A percentile compares a stretch with the other conserved stretches of the same genome.
Evolutionary conservation across 2,888 invertebrate species (phyloP).

Genomic region (Drosophila vallismaia): DNA sequence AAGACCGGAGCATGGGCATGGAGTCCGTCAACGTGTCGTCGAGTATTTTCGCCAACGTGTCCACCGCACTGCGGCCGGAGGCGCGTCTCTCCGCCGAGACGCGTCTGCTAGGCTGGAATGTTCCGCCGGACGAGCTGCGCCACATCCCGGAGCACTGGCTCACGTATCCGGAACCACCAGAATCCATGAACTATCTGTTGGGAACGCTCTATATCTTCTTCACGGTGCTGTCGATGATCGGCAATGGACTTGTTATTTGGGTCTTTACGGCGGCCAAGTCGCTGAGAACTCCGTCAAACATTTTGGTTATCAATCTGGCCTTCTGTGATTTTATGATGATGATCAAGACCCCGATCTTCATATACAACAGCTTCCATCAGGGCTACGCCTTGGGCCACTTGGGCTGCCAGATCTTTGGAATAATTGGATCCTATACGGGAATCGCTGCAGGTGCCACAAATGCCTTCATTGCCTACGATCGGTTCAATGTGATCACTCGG

Average conservation of each 20-base stretch:
- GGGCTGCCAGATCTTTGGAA: conserved; percentile 91
- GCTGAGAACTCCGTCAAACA: conserved; percentile 88
- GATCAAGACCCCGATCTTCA: conserved; percentile 90
- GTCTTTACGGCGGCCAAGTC: conserved; percentile 87
- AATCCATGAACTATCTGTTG: conserved; percentile 91
- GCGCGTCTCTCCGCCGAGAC: conserved; percentile 78
- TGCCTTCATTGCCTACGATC: conserved; percentile 93
- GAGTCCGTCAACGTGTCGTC: conserved; percentile 52
- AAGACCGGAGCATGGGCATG: conserved; percentile 67
- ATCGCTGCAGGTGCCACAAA: conserved; percentile 92
- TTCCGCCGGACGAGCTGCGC: conserved; percentile 90
- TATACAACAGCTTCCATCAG: conserved; percentile 89
- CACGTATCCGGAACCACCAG: conserved; percentile 91
- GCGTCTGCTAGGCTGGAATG: conserved; percentile 89
- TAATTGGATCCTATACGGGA: conserved; percentile 91
- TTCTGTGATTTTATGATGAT: conserved; percentile 94
- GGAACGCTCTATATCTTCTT: conserved; percentile 91
- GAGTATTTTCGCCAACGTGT: conserved; percentile 62
- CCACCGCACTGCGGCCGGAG: conserved; percentile 75
- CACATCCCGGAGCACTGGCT: conserved; percentile 94
- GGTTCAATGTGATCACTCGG: conserved; percentile 90
- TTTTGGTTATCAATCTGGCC: conserved; percentile 92
- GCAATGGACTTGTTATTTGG: conserved; percentile 94
- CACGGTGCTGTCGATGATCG: conserved; percentile 89
- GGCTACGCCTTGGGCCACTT: conserved; percentile 90